phyloP scores from a whole-genome alignment of 2,888 invertebrate genomes.

The Ditula angustiorana region DNA sequence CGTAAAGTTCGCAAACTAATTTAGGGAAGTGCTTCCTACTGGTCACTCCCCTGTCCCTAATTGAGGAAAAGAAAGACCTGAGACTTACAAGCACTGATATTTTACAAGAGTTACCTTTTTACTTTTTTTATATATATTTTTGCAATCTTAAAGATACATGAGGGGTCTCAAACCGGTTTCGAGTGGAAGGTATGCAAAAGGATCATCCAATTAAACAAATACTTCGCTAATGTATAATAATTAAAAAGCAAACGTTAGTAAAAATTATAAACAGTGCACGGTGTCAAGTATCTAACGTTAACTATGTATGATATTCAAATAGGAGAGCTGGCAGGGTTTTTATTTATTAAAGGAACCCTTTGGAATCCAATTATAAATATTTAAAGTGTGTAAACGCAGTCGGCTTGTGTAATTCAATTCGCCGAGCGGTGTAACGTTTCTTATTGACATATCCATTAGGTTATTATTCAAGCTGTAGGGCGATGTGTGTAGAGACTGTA shows the following conservation, averaged over 20 bases:
- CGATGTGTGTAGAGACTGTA: slow-evolving; percentile 49
- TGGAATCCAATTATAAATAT: slow-evolving; percentile 75
- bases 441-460: slow-evolving; percentile 82
- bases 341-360: slow-evolving; percentile 51
- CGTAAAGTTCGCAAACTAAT: slow-evolving; percentile 26
- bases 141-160: not conserved
- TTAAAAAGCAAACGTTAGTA: slow-evolving; percentile 34
- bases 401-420: slow-evolving; percentile 74
- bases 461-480: slow-evolving; percentile 59
- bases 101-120: slow-evolving; percentile 11
- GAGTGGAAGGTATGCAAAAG: slow-evolving; percentile 18
- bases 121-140: slow-evolving; percentile 5
- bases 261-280: slow-evolving; percentile 34
- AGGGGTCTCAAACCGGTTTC: slow-evolving; percentile 9
- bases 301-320: slow-evolving; percentile 39
- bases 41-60: slow-evolving; percentile 15
- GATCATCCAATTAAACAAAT: slow-evolving; percentile 24
- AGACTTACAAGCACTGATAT: not conserved
- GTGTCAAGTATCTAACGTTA: slow-evolving; percentile 36
- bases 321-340: slow-evolving; percentile 21
- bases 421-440: slow-evolving; percentile 68
- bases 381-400: slow-evolving; percentile 68
- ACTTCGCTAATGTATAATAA: slow-evolving; percentile 30
- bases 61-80: slow-evolving; percentile 14
- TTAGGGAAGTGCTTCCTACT: slow-evolving; percentile 29